Conservation (phyloP, 2,888 invertebrate species). For the Athetis lepigone region DNA sequence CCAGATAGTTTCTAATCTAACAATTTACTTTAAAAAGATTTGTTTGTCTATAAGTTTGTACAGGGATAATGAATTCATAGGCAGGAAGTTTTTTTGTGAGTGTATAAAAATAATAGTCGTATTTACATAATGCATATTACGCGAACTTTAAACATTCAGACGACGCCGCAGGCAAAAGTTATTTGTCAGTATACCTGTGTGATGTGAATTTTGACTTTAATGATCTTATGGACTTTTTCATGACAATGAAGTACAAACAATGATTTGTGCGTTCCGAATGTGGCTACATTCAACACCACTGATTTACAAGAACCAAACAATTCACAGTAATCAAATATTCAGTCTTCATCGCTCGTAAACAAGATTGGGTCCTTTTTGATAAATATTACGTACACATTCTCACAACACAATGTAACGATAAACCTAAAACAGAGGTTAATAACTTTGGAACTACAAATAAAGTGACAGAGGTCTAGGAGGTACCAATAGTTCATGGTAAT, state of each 20-base stretch:
- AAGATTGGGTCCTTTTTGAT: slow-evolving; percentile 44
- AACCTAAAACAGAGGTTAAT: slow-evolving; percentile 41
- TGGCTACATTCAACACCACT: background rate
- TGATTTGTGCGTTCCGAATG: slow-evolving; percentile 5
- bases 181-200: background rate
- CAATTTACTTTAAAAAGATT: too few species aligned
- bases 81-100: too few species aligned
- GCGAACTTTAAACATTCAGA: too few species aligned
- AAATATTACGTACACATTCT: slow-evolving; percentile 47
- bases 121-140: too few species aligned
- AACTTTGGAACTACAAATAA: background rate
- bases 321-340: slow-evolving; percentile 47
- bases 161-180: too few species aligned
- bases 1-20: too few species aligned
- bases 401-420: slow-evolving; percentile 41
- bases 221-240: background rate
- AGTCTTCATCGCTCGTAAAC: slow-evolving; percentile 46
- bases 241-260: background rate
- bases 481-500: background rate
- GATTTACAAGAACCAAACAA: slow-evolving; percentile 30
- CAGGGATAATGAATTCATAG: too few species aligned
- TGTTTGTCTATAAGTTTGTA: too few species aligned
- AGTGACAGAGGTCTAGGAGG: background rate
- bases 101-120: too few species aligned
- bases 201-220: background rate